Evolutionary conservation across 2,113 vertebrate genomes (phyloP), one percentile per base, ranked within the genome.

Genomic region (Hiodon alosoides): DNA sequence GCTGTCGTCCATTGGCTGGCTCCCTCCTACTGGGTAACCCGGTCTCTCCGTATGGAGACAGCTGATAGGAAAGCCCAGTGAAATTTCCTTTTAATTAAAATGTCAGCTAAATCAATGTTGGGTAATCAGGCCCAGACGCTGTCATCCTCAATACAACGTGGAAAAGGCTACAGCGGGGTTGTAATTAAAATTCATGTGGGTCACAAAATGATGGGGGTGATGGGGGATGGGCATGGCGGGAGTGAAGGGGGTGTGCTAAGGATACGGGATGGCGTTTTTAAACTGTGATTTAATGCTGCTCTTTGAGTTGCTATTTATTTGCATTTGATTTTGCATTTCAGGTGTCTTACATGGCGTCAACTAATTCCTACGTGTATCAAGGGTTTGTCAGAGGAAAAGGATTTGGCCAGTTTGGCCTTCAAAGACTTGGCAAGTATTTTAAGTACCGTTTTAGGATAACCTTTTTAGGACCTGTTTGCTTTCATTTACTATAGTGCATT

Each of bases 351-450:
- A 95, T 98, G 81, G 89, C 94, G 5, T 93, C 95, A 0, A 95
- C 94, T 0, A 95, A 93, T 86, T 96, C 94, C 1, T 98, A 97
- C 79, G 93, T 98, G 76, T 99, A 99, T 89, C 97, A 99, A 84
- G 97, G 97, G 79, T 97, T 98, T 7, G 95, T 99, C 76, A 92
- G 93, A 79, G 96, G 96, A 83, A 98, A 97, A 89, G 95, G 94
- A 84, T 99, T 99, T 4, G 97, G 97, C 72, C 97, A 98, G 82
- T 99, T 99, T 73, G 97, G 97, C 85, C 95, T 99, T 73, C 97
- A 98, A 86, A 94, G 96, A 84, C 87, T 98, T 2, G 97, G 97
- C 98, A 92, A 94, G 86, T 83, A 66, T 52, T 54, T 47, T 48
- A 3, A 31, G 31, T 31, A 31, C 31, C 17, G 3, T 7, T 7